Percentiles rank a stretch among this genome's conserved stretches.
phyloP scores from a whole-genome alignment of 2,113 vertebrate genomes.

The Erythrolamprus reginae region DNA sequence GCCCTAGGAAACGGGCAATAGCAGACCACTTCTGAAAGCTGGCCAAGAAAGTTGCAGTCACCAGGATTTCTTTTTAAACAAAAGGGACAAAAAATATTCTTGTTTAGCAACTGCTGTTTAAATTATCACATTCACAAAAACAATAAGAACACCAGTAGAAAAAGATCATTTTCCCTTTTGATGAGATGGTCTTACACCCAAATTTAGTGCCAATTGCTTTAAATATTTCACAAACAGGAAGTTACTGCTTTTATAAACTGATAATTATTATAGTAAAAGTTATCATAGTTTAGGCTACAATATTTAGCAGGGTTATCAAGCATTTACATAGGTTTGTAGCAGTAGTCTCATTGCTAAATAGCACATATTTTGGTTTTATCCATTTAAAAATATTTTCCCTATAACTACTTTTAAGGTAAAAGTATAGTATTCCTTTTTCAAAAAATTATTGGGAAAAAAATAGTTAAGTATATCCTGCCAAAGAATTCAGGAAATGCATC shows the following conservation, averaged over 20 bases:
- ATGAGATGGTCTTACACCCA: not conserved
- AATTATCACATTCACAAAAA: not conserved
- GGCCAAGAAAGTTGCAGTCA: not conserved
- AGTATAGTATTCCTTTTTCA: constrained; percentile 3
- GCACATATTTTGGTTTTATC: constrained; percentile 47
- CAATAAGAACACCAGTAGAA: not conserved
- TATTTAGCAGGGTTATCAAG: not conserved
- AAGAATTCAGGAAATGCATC: not conserved
- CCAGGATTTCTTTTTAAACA: not conserved
- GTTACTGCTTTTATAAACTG: not conserved
- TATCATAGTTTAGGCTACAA: constrained; percentile 36
- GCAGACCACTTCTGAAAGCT: not conserved
- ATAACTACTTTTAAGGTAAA: constrained; percentile 6
- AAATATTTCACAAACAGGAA: too few relatives aligned
- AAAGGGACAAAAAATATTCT: not conserved
- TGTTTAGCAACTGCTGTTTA: not conserved
- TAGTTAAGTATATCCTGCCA: constrained; percentile 27
- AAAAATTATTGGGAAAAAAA: too few relatives aligned
- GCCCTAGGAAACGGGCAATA: not conserved
- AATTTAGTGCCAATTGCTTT: not conserved
- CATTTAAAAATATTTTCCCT: constrained; percentile 42
- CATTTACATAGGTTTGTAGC: not conserved
- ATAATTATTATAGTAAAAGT: not conserved
- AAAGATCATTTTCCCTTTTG: not conserved
- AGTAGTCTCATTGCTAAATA: constrained; percentile 25